These are phyloP conservation scores for Cyclina sinensis DNA, from an alignment of 1,140 invertebrate genomes.

Conservation along the genomic window DNA sequence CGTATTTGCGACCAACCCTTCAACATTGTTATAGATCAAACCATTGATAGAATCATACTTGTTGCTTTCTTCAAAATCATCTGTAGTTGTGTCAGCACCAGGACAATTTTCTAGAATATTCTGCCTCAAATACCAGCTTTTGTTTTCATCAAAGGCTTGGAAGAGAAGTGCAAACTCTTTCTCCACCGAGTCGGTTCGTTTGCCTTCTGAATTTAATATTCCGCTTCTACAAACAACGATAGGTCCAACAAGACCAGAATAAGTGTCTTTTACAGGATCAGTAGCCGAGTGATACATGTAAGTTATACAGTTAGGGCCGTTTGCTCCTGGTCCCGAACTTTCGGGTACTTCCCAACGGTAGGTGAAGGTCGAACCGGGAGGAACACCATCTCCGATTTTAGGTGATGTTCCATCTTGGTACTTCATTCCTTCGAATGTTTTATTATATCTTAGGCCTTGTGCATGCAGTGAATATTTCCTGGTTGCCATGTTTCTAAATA, in stretches of 20 bases:
- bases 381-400: slow-evolving; percentile 40
- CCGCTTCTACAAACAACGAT: slow-evolving; percentile 77
- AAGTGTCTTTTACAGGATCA: slow-evolving; percentile 76
- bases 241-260: slow-evolving; percentile 80
- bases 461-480: slow-evolving; percentile 76
- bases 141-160: slow-evolving; percentile 80
- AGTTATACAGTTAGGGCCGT: slow-evolving; percentile 78
- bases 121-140: slow-evolving; percentile 80
- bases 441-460: slow-evolving; percentile 73
- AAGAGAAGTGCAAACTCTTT: slow-evolving; percentile 80
- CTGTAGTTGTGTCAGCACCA: slow-evolving; percentile 46
- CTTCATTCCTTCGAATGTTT: slow-evolving; percentile 73
- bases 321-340: slow-evolving; percentile 74
- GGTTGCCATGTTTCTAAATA: slow-evolving; percentile 76
- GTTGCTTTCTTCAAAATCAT: slow-evolving; percentile 76
- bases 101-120: slow-evolving; percentile 78
- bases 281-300: slow-evolving; percentile 83
- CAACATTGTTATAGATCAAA: slow-evolving; percentile 77
- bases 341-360: slow-evolving; percentile 80
- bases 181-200: slow-evolving; percentile 71
- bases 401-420: slow-evolving; percentile 58
- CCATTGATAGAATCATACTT: slow-evolving; percentile 81
- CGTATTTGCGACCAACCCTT: slow-evolving; percentile 73
- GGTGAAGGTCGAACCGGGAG: slow-evolving; percentile 56
- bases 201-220: slow-evolving; percentile 63